These are phyloP conservation scores for Tragelaphus strepsiceros DNA, from an alignment of 2,113 vertebrate species.

Conservation along the genomic window DNA sequence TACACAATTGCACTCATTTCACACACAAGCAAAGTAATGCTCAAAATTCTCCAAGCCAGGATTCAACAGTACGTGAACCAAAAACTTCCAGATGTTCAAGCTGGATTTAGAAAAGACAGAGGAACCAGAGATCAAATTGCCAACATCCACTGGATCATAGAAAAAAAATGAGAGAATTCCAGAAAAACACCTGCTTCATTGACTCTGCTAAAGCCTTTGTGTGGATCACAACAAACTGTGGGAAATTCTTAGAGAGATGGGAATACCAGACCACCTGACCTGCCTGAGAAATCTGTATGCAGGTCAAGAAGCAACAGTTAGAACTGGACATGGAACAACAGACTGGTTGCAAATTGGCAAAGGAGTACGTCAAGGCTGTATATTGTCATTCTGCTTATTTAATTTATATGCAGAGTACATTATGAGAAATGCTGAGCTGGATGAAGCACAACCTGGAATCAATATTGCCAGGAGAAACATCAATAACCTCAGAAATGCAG, in stretches of 20 bases:
- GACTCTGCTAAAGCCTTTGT: not conserved
- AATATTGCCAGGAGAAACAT: not conserved
- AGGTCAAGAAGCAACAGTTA: not conserved
- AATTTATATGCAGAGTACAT: not conserved
- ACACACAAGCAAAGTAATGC: not conserved
- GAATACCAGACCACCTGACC: not conserved
- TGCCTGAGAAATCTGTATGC: not conserved
- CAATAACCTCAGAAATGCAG: not conserved
- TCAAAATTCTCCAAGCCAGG: not conserved
- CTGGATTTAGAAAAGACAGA: not conserved
- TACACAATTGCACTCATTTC: not conserved
- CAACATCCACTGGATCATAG: not conserved
- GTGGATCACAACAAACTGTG: not conserved
- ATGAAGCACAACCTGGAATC: not conserved
- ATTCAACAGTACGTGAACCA: not conserved
- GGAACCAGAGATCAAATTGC: not conserved
- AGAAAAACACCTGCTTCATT: not conserved
- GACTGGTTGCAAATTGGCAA: not conserved
- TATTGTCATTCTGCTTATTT: not conserved
- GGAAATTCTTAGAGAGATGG: not conserved
- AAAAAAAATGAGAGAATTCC: not conserved
- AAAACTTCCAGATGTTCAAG: not conserved
- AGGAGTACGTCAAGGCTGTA: not conserved
- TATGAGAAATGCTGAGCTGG: not conserved
- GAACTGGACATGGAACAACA: not conserved